Evolutionary conservation across 2,888 invertebrate species (phyloP), one percentile per base, ranked within the genome.

Genomic region (Ceriagrion tenellum): DNA sequence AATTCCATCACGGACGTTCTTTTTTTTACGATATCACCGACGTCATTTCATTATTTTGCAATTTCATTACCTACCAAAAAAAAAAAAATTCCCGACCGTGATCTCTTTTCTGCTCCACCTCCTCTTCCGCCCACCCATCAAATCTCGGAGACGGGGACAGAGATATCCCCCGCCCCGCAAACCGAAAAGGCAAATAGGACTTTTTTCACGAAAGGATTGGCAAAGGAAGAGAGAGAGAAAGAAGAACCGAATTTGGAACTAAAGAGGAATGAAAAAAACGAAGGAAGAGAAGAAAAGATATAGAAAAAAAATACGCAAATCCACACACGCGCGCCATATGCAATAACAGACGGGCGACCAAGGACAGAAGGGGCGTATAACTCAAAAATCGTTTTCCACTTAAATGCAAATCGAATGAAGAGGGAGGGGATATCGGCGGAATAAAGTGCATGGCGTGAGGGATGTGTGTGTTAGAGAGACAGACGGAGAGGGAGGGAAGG

Each of bases 11-110:
- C 0, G 69, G 69, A 69, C 69, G 20, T 69, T 47, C 47, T 8
- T 20, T 69, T 69, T 69, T 69, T 69, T 69, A 12, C 69, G n/a
- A 69, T 59, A 59, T 26, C 26, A n/a, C 69, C 69, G n/a, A 69
- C 69, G 69, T n/a, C 69, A 69, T 69, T 69, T 69, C 69, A 69
- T 69, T 69, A 69, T 69, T 69, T 69, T 6, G n/a, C 69, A 69
- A 69, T 69, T 69, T 69, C 69, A 69, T n/a, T 69, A n/a, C 69
- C 69, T 8, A 8, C 8, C 59, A 20, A 59, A 59, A 59, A 59
- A 59, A 59, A 59, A n/a, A 6, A 69, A 8, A 10, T n/a, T n/a
- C n/a, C n/a, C n/a, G 69, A 23, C n/a, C n/a, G n/a, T n/a, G 10
- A 69, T 69, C n/a, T n/a, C 26, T 59, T 59, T 23, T 59, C 23